These are phyloP conservation scores for Noctua janthe DNA, from an alignment of 2,888 invertebrate species.

Conservation along the genomic window DNA sequence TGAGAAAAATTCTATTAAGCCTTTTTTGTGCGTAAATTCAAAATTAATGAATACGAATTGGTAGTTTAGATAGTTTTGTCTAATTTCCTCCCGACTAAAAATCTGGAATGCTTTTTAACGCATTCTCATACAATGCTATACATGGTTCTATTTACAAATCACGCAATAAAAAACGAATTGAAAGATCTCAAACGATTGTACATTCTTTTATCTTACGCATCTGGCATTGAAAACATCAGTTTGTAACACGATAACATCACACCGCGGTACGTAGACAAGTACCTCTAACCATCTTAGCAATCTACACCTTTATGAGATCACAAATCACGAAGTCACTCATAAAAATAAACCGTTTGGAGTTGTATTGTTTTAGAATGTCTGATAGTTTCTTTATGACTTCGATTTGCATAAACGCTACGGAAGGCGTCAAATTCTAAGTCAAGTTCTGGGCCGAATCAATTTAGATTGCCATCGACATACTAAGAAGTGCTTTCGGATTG, in stretches of 20 bases:
- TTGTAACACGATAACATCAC: conserved; percentile 48
- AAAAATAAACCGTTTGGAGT: conserved; percentile 22
- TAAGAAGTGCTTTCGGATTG: background rate
- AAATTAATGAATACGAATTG: background rate
- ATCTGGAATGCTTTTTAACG: background rate
- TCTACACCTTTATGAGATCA: conserved; percentile 45
- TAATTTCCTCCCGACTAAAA: background rate
- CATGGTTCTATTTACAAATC: background rate
- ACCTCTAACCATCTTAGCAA: conserved; percentile 22
- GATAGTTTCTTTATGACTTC: background rate
- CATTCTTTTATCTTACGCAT: conserved; percentile 19
- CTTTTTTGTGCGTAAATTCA: background rate
- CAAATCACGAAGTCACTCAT: conserved; percentile 34
- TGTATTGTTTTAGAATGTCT: background rate
- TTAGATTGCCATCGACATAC: background rate
- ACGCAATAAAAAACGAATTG: background rate
- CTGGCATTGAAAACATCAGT: conserved; percentile 46
- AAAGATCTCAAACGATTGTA: background rate
- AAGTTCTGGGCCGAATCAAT: background rate
- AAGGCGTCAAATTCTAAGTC: background rate
- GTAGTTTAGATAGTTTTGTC: background rate
- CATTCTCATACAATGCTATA: background rate
- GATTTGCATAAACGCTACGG: background rate
- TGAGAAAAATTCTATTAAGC: background rate
- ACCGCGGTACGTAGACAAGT: background rate